phyloP scores from a whole-genome alignment of 2,888 invertebrate genomes.

The Ophion costatus region DNA sequence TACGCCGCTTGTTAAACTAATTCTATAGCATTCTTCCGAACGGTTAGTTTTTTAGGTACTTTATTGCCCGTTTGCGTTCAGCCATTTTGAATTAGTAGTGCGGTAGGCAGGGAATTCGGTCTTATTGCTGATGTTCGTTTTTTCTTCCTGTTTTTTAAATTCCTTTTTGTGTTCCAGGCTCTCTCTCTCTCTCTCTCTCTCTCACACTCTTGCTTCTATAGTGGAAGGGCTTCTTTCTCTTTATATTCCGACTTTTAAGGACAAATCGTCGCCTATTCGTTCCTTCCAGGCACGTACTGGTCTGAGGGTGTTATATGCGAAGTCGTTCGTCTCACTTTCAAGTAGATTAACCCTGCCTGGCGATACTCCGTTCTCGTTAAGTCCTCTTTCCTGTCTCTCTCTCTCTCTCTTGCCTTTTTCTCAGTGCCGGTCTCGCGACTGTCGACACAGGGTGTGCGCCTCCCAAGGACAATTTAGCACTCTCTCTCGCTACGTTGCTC shows the following conservation, averaged over 20 bases:
- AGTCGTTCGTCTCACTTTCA: conserved; percentile 69
- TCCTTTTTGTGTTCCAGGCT: no score
- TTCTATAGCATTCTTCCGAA: background rate
- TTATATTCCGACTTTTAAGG: conserved; percentile 63
- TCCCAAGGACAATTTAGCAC: conserved; percentile 35
- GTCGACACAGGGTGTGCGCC: conserved; percentile 31
- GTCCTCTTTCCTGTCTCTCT: conserved; percentile 20
- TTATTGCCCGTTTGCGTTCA: conserved; percentile 48
- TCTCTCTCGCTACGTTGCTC: conserved; percentile 1
- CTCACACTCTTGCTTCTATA: background rate
- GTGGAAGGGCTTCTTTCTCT: conserved; percentile 41
- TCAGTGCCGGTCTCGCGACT: background rate
- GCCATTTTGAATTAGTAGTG: conserved; percentile 51
- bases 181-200: background rate
- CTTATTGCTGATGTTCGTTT: no score
- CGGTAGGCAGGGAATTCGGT: background rate
- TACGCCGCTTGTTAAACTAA: background rate
- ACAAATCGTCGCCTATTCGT: conserved; percentile 69
- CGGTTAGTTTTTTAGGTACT: background rate
- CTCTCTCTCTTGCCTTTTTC: conserved; percentile 8
- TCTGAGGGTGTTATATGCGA: conserved; percentile 60
- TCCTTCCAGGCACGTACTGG: conserved; percentile 60
- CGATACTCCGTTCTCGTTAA: conserved; percentile 67
- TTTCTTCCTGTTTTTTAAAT: no score
- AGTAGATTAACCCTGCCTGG: conserved; percentile 67